These are phyloP conservation scores for Larimichthys crocea DNA, from an alignment of 2,113 vertebrate species.

Conservation along the genomic window DNA sequence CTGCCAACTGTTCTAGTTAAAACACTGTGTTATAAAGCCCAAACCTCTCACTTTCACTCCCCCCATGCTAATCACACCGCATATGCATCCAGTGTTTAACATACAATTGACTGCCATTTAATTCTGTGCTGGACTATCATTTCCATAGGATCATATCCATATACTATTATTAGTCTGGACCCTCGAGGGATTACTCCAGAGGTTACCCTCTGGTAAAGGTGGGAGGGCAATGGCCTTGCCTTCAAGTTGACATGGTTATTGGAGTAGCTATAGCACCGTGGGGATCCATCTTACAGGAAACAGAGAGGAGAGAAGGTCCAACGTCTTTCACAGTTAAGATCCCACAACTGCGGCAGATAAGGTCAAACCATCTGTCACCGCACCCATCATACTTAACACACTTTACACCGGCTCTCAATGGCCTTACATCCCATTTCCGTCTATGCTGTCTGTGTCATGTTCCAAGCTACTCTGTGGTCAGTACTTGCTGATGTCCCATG, in stretches of 20 bases:
- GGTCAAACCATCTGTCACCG: constrained; percentile 75
- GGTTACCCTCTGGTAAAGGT: constrained; percentile 75
- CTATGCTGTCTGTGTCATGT: constrained; percentile 21
- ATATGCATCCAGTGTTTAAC: constrained; percentile 62
- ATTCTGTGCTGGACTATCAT: constrained; percentile 75
- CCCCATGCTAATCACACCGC: not conserved
- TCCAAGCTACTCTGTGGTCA: constrained; percentile 32
- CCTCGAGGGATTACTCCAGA: constrained; percentile 69
- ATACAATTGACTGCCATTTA: constrained; percentile 77
- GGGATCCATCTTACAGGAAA: constrained; percentile 72
- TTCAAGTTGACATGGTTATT: constrained; percentile 77
- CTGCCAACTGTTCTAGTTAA: constrained; percentile 49
- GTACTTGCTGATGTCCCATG: constrained; percentile 31
- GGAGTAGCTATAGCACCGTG: constrained; percentile 66
- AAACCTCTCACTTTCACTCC: constrained; percentile 14
- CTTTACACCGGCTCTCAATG: constrained; percentile 66
- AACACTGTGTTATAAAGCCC: constrained; percentile 27
- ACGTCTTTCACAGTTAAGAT: constrained; percentile 58
- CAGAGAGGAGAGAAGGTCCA: constrained; percentile 47
- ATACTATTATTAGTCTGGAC: constrained; percentile 74
- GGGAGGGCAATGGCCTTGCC: constrained; percentile 75
- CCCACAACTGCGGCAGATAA: constrained; percentile 66
- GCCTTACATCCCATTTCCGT: constrained; percentile 50
- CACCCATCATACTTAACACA: constrained; percentile 75
- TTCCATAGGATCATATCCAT: constrained; percentile 71